Evolutionary conservation across 2,797 vertebrate genomes (phyloP).

Genomic region (Heteromormyrus szaboi): DNA sequence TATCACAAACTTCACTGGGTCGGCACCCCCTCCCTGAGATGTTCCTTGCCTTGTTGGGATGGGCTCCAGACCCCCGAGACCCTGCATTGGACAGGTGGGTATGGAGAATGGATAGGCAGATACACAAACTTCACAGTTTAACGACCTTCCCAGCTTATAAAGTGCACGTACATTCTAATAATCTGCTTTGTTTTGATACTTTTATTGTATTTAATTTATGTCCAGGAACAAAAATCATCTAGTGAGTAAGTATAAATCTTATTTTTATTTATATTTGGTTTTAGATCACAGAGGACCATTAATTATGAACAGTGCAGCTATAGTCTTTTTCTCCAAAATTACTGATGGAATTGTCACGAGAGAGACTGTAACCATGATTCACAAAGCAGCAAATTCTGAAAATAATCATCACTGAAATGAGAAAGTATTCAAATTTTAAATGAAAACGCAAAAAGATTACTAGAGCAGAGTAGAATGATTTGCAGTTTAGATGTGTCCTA

Average conservation of each 20-base stretch:
- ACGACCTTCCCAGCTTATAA: background rate
- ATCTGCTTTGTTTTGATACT: slow-evolving; percentile 23
- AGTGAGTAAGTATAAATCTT: slow-evolving; percentile 6
- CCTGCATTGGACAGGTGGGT: background rate
- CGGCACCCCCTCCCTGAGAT: background rate
- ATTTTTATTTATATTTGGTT: slow-evolving; percentile 13
- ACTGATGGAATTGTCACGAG: background rate
- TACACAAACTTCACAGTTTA: slow-evolving; percentile 8
- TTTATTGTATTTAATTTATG: slow-evolving; percentile 17
- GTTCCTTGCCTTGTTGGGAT: background rate
- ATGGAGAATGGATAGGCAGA: background rate
- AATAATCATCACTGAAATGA: background rate
- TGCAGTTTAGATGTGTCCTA: background rate
- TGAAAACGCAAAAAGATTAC: slow-evolving; percentile 13
- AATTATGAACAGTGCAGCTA: background rate
- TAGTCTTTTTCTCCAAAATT: background rate
- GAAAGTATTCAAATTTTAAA: background rate
- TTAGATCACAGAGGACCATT: background rate
- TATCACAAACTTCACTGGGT: slow-evolving; percentile 9
- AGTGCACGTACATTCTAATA: background rate
- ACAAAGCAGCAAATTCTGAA: background rate
- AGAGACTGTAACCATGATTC: background rate
- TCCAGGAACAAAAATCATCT: background rate
- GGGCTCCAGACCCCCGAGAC: background rate
- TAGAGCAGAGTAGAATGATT: background rate